Conservation (phyloP, 2,888 invertebrate species). For the Candidula unifasciata region DNA sequence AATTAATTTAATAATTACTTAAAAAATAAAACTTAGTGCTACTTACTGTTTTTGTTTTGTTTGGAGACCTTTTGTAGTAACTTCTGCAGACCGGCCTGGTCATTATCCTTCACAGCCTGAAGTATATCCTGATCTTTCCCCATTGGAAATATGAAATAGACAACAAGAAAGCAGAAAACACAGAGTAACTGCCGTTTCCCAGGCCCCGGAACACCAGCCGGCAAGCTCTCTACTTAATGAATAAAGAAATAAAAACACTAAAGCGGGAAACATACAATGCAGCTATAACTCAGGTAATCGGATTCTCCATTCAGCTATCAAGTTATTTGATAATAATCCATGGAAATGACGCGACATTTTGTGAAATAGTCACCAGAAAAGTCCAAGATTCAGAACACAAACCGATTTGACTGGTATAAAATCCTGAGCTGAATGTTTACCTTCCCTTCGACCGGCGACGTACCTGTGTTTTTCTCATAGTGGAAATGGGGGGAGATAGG, state of each 20-base stretch:
- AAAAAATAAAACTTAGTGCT: too few species aligned
- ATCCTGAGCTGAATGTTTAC: neutral
- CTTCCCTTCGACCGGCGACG: neutral
- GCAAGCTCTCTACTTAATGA: neutral
- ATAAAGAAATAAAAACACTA: neutral
- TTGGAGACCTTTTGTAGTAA: slow-evolving; percentile 46
- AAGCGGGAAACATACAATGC: neutral
- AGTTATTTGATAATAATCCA: slow-evolving; percentile 1
- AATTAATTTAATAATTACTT: too few species aligned
- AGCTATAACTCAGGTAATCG: neutral
- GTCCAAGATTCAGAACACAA: neutral
- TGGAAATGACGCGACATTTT: neutral
- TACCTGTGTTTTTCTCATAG: slow-evolving; percentile 26
- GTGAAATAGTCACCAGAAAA: neutral
- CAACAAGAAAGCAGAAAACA: neutral
- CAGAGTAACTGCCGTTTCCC: neutral
- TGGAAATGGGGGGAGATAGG: neutral
- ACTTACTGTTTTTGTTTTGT: slow-evolving; percentile 50
- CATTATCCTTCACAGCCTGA: slow-evolving; percentile 47
- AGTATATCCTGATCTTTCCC: slow-evolving; percentile 51
- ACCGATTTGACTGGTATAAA: neutral
- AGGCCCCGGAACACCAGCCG: neutral
- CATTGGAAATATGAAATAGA: slow-evolving; percentile 6
- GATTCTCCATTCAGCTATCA: slow-evolving; percentile 24
- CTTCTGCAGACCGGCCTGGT: slow-evolving; percentile 15